phyloP scores from a whole-genome alignment of 2,797 vertebrate species.

The Rhynchonycteris naso region DNA sequence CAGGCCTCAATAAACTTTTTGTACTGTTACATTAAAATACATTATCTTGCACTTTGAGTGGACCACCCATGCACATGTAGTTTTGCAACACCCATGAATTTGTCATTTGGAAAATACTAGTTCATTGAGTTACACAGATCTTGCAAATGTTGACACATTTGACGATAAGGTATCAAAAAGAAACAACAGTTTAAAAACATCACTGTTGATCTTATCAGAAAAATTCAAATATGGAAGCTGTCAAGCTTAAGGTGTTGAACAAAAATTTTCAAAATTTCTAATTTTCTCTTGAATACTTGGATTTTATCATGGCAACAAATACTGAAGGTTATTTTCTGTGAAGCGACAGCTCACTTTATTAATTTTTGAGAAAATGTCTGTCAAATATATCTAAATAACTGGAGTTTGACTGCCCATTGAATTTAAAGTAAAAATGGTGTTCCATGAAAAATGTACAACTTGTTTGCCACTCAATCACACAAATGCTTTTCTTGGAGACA shows the following conservation, averaged over 20 bases:
- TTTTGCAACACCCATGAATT: constrained; percentile 14
- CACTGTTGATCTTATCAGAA: constrained; percentile 8
- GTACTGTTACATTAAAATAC: neutral
- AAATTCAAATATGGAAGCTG: constrained; percentile 33
- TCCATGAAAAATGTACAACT: neutral
- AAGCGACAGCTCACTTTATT: constrained; percentile 38
- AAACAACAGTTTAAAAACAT: constrained; percentile 36
- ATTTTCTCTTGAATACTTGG: constrained; percentile 36
- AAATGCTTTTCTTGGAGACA: neutral
- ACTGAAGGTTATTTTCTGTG: constrained; percentile 28
- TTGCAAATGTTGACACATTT: constrained; percentile 50
- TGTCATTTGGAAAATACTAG: constrained; percentile 52
- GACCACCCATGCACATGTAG: neutral
- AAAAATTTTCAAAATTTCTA: constrained; percentile 46
- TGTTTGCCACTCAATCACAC: neutral
- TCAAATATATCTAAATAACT: constrained; percentile 13
- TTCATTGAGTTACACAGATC: constrained; percentile 11
- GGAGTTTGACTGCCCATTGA: constrained; percentile 32
- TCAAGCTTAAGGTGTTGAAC: neutral
- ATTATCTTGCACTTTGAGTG: constrained; percentile 48
- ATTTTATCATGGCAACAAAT: constrained; percentile 13
- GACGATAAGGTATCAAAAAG: constrained; percentile 39
- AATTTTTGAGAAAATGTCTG: constrained; percentile 49
- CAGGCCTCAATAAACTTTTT: neutral
- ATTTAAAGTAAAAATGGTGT: constrained; percentile 8